Percentiles rank a stretch among this genome's conserved stretches.
Evolutionary conservation across 2,797 vertebrate genomes (phyloP).

Genomic region (Hoplostethus atlanticus): DNA sequence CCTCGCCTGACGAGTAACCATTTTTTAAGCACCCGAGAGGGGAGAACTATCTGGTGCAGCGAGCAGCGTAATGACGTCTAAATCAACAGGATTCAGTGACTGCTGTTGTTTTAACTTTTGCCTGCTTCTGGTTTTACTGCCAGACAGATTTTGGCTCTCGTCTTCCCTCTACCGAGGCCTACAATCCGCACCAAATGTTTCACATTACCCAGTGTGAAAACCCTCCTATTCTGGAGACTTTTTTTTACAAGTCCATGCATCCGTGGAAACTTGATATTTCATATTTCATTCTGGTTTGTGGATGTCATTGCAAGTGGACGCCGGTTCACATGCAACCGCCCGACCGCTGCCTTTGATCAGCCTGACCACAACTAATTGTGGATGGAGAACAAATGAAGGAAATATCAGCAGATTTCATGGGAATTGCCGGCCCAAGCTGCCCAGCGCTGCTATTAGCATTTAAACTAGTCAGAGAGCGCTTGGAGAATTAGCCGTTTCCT

Average conservation of each 20-base stretch:
- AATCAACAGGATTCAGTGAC: constrained; percentile 85
- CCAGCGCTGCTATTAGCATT: constrained; percentile 88
- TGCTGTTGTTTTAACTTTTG: constrained; percentile 87
- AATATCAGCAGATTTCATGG: constrained; percentile 99
- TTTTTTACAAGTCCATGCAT: constrained; percentile 99
- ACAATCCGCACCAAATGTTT: constrained; percentile 99
- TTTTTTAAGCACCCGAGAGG: constrained; percentile 48
- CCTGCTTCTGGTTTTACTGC: constrained; percentile 92
- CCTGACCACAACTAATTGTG: constrained; percentile 96
- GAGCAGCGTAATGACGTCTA: constrained; percentile 84
- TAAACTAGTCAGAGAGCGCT: constrained; percentile 87
- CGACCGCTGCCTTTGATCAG: constrained; percentile 94
- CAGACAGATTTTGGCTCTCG: constrained; percentile 88
- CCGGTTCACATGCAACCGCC: constrained; percentile 97
- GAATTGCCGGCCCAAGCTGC: constrained; percentile 93
- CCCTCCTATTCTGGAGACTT: constrained; percentile 96
- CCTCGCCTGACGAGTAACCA: constrained; percentile 59
- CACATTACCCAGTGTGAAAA: constrained; percentile 99
- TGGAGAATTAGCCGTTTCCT: constrained; percentile 86
- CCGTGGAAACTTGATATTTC: constrained; percentile 99
- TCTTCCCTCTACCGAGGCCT: constrained; percentile 86
- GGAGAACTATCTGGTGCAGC: constrained; percentile 51
- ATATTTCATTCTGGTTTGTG: constrained; percentile 99
- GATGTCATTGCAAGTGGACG: constrained; percentile 97
- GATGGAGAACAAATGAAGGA: constrained; percentile 99